phyloP scores from a whole-genome alignment of 2,113 vertebrate species.

The Macroglossus sobrinus region DNA sequence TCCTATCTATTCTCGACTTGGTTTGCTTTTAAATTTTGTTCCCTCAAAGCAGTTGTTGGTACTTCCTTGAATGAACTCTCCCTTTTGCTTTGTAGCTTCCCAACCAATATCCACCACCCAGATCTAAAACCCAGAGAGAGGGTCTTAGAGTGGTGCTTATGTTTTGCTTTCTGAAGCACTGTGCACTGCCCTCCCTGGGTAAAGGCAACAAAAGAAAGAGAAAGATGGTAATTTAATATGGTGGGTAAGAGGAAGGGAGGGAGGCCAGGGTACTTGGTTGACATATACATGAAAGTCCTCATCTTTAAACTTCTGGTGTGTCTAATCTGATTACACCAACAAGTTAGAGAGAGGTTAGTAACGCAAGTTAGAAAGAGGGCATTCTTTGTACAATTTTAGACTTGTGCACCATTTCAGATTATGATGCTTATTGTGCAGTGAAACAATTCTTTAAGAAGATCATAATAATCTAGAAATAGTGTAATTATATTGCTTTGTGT shows the following conservation, averaged over 20 bases:
- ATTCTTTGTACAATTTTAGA: not conserved
- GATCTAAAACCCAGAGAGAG: not conserved
- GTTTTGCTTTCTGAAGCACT: not conserved
- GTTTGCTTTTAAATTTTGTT: not conserved
- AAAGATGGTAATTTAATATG: not conserved
- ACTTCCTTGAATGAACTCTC: not conserved
- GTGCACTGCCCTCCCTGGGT: not conserved
- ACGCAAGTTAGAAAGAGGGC: not conserved
- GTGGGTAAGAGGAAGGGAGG: accelerated
- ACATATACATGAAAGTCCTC: not conserved
- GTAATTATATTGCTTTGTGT: constrained; percentile 25
- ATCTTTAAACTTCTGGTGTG: not conserved
- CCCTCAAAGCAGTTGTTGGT: not conserved
- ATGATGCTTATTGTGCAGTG: not conserved
- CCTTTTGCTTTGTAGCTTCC: not conserved
- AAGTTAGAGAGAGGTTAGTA: not conserved
- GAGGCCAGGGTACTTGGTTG: not conserved
- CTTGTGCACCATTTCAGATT: not conserved
- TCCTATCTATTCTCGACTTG: not conserved
- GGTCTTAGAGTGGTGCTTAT: no score
- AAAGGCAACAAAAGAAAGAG: not conserved
- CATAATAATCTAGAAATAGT: constrained; percentile 42
- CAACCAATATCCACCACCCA: not conserved
- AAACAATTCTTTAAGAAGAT: constrained; percentile 38
- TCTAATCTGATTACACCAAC: not conserved